These are phyloP conservation scores for Bergia puertoricense DNA, from an alignment of 92 coral and sea anemone genomes.

Conservation along the genomic window DNA sequence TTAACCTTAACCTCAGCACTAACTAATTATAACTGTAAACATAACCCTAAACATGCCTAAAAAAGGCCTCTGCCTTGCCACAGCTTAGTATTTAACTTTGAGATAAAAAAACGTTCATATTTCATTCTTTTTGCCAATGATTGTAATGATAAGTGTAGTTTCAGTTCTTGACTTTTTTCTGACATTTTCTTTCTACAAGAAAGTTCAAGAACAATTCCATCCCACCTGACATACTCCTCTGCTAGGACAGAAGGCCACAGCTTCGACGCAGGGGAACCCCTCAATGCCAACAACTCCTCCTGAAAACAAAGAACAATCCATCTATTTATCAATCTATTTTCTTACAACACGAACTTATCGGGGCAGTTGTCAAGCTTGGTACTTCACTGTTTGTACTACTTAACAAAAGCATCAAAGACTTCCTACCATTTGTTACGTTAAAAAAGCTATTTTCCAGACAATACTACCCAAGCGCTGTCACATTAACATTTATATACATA, in stretches of 20 bases:
- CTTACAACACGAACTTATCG: not conserved
- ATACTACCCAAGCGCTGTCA: not conserved
- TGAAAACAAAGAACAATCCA: conserved; percentile 33
- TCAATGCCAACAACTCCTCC: conserved; percentile 77
- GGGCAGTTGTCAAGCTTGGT: not conserved
- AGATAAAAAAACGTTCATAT: too few species aligned
- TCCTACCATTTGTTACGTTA: not conserved
- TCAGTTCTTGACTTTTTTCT: not conserved
- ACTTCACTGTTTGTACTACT: not conserved
- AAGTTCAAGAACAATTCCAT: not conserved
- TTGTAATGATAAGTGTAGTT: not conserved
- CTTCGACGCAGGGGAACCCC: conserved; percentile 74
- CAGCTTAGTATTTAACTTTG: too few species aligned
- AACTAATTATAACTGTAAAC: too few species aligned
- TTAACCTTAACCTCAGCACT: too few species aligned
- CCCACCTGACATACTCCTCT: conserved; percentile 80
- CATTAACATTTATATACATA: not conserved
- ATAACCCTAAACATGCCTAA: too few species aligned
- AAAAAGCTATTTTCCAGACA: not conserved
- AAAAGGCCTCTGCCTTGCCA: too few species aligned
- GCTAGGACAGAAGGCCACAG: conserved; percentile 80
- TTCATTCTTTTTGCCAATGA: too few species aligned
- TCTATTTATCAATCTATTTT: not conserved
- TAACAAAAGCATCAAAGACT: not conserved
- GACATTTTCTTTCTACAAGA: not conserved